phyloP scores from a whole-genome alignment of 2,797 vertebrate species.

The Lacerta viridis region DNA sequence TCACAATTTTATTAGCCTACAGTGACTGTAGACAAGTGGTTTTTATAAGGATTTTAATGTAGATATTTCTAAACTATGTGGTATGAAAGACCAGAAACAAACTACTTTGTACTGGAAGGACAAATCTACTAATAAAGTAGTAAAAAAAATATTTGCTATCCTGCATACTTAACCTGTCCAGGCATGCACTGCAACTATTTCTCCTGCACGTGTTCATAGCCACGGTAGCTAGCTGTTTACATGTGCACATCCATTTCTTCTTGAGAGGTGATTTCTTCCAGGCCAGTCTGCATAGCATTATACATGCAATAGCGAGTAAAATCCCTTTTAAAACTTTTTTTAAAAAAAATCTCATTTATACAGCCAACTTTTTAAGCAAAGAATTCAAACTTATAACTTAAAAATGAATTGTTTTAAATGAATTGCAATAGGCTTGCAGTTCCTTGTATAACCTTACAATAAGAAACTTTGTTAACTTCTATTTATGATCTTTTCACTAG shows the following conservation, averaged over 20 bases:
- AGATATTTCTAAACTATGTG: too few species aligned
- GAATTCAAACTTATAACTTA: not conserved
- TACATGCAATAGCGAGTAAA: constrained; percentile 15
- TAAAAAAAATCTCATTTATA: not conserved
- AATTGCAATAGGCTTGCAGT: constrained; percentile 13
- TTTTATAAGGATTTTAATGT: too few species aligned
- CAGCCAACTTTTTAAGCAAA: not conserved
- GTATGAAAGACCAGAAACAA: too few species aligned
- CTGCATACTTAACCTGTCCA: not conserved
- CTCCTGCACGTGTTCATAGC: not conserved
- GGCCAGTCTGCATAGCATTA: not conserved
- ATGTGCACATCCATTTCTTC: not conserved
- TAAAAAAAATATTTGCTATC: not conserved
- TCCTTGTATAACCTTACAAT: not conserved
- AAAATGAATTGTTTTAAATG: constrained; percentile 21
- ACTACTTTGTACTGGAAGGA: too few species aligned
- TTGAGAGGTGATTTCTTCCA: not conserved
- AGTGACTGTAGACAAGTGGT: too few species aligned
- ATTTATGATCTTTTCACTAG: constrained; percentile 75
- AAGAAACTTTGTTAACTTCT: constrained; percentile 23
- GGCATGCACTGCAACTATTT: constrained; percentile 2
- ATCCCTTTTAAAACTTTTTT: not conserved
- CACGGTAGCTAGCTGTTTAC: not conserved
- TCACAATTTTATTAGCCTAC: constrained; percentile 7
- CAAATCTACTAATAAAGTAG: too few species aligned